Conservation (phyloP, 2,797 vertebrate genomes). For the Antrozous pallidus region DNA sequence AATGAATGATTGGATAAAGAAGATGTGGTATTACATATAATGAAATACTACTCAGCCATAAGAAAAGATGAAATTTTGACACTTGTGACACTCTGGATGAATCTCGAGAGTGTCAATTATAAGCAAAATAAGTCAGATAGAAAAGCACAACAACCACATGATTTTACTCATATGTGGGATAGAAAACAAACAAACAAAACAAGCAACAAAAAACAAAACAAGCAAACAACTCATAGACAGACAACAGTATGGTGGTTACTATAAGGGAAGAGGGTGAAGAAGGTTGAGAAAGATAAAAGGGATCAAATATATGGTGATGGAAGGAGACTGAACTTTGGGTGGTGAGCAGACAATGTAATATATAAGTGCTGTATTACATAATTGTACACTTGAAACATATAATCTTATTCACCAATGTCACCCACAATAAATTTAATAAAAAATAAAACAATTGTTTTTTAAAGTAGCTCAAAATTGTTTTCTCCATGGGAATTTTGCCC, state of each 20-base stretch:
- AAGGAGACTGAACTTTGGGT: neutral
- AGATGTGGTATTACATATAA: neutral
- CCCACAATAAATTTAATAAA: neutral
- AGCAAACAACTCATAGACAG: neutral
- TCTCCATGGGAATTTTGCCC: neutral
- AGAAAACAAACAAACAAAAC: neutral
- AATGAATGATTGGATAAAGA: neutral
- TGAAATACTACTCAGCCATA: neutral
- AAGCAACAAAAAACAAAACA: neutral
- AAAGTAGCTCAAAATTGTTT: slow-evolving; percentile 5
- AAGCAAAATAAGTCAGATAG: neutral
- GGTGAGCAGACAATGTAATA: neutral
- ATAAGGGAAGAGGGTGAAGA: neutral
- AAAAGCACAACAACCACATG: neutral
- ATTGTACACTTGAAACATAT: neutral
- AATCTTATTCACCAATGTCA: neutral
- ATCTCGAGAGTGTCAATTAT: neutral
- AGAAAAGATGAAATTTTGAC: neutral
- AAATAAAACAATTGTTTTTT: slow-evolving; percentile 8
- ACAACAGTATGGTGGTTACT: neutral
- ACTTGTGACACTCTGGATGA: neutral
- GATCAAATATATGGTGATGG: neutral
- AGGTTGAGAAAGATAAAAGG: neutral
- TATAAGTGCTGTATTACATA: neutral
- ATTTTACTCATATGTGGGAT: neutral